Conservation (phyloP, 1,140 invertebrate species). For the Drosophila seguyi region DNA sequence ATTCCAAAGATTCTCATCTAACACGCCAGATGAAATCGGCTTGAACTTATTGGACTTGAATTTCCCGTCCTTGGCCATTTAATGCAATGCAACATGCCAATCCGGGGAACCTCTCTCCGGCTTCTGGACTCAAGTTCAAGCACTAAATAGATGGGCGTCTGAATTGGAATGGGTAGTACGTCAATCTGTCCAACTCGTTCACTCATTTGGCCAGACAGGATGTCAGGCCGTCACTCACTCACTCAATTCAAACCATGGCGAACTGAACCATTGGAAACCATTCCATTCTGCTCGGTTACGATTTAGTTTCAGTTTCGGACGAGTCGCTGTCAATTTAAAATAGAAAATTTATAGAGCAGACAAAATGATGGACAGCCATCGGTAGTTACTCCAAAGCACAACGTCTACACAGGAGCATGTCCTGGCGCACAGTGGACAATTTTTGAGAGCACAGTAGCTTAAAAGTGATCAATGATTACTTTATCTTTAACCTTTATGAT, state of each 20-base stretch:
- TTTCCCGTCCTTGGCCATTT: constrained; percentile 47
- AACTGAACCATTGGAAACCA: constrained; percentile 35
- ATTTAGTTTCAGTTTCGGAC: constrained; percentile 82
- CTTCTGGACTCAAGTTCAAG: constrained; percentile 72
- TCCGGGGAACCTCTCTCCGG: constrained; percentile 40
- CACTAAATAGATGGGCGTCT: constrained; percentile 52
- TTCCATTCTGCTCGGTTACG: constrained; percentile 66
- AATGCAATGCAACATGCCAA: constrained; percentile 70
- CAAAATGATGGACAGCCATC: constrained; percentile 83
- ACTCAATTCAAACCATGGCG: constrained; percentile 51
- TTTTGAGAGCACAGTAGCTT: background rate
- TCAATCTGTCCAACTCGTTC: constrained; percentile 60
- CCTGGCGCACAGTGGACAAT: constrained; percentile 15
- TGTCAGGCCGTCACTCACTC: constrained; percentile 60
- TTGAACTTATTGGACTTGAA: constrained; percentile 41
- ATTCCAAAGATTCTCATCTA: background rate
- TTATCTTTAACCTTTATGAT: too few species aligned
- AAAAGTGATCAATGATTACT: background rate
- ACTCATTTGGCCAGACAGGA: constrained; percentile 67
- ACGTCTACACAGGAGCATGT: constrained; percentile 50
- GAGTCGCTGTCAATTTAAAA: constrained; percentile 84
- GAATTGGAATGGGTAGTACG: constrained; percentile 44
- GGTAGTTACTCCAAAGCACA: constrained; percentile 60
- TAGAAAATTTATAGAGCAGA: constrained; percentile 84
- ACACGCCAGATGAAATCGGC: constrained; percentile 14